Conservation (phyloP, 2,797 vertebrate species). For the Pseudotriccus pelzelni region DNA sequence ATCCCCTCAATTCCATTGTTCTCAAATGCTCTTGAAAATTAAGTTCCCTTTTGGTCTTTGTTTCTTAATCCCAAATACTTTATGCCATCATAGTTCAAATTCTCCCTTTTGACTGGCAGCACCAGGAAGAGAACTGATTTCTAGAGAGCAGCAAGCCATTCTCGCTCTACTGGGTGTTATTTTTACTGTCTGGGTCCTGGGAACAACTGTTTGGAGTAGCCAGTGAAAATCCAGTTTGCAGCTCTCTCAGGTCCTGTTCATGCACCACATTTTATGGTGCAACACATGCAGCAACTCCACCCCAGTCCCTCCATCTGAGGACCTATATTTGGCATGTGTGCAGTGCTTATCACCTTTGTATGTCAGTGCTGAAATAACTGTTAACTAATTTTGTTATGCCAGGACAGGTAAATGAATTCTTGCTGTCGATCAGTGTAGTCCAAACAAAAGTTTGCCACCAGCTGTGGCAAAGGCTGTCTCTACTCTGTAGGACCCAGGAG, state of each 20-base stretch:
- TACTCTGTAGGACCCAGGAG: neutral
- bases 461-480: neutral
- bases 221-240: neutral
- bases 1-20: constrained; percentile 54
- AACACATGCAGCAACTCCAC: neutral
- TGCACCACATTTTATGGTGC: neutral
- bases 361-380: neutral
- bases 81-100: constrained; percentile 56
- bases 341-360: neutral
- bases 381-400: neutral
- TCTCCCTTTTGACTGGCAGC: constrained; percentile 52
- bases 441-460: neutral
- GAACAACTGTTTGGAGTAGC: constrained; percentile 14
- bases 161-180: neutral
- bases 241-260: fast-evolving
- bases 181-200: constrained; percentile 19
- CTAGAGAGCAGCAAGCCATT: constrained; percentile 10
- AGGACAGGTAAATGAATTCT: neutral
- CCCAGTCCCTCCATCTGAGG: neutral
- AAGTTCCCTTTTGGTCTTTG: constrained; percentile 12
- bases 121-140: constrained; percentile 31
- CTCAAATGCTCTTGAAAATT: constrained; percentile 42
- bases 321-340: neutral
- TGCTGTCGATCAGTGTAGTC: neutral
- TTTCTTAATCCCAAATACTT: constrained; percentile 40